phyloP scores from a whole-genome alignment of 2,888 invertebrate genomes.

The Teleogryllus oceanicus region DNA sequence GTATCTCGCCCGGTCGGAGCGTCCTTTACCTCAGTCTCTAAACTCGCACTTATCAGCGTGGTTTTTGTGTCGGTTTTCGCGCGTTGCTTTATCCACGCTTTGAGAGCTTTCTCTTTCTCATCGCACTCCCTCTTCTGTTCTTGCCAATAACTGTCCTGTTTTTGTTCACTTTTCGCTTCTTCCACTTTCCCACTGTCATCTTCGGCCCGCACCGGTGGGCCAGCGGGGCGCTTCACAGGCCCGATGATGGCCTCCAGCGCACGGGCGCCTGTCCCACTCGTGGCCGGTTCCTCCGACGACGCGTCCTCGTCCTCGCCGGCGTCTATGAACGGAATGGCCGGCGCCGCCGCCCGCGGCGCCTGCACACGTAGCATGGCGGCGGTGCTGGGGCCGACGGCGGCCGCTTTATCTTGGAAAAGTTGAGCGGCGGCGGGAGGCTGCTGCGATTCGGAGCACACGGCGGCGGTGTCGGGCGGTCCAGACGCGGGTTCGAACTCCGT shows the following conservation, averaged over 20 bases:
- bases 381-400: no score
- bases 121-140: neutral
- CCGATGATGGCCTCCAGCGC: constrained; percentile 25
- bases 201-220: neutral
- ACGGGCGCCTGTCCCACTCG: constrained; percentile 33
- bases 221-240: neutral
- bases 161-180: neutral
- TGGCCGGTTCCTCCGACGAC: constrained; percentile 31
- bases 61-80: no score
- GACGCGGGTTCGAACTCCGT: neutral
- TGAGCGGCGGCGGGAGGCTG: no score
- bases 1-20: no score
- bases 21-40: no score
- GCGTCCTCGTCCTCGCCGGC: constrained; percentile 36
- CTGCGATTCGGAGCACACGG: no score
- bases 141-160: neutral
- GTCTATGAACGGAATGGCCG: neutral
- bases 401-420: no score
- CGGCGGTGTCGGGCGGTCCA: neutral
- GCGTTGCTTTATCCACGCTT: neutral
- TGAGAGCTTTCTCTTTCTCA: neutral
- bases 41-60: no score
- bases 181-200: no score
- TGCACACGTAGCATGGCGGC: neutral
- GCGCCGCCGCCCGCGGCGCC: neutral